Percentiles rank a stretch among this genome's conserved stretches.
Conservation (phyloP, 2,888 invertebrate species). For the Antheraea assamensis region DNA sequence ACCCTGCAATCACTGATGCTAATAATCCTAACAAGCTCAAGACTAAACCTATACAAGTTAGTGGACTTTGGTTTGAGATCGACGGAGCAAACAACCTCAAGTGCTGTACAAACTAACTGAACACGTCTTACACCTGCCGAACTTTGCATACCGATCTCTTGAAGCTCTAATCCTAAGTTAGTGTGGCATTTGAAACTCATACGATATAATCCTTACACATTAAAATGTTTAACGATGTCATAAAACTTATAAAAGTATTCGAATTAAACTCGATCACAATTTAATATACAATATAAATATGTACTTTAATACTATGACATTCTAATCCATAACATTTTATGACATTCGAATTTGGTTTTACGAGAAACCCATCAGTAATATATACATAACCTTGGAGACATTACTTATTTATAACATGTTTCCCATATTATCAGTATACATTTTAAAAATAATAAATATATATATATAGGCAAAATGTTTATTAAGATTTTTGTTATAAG, state of each 20-base stretch:
- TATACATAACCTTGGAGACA: background rate
- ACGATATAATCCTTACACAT: background rate
- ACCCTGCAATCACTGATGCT: constrained; percentile 62
- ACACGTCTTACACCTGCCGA: constrained; percentile 57
- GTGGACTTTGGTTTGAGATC: constrained; percentile 57
- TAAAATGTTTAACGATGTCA: constrained; percentile 4
- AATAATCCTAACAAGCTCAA: constrained; percentile 50
- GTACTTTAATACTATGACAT: constrained; percentile 8
- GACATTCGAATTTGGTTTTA: background rate
- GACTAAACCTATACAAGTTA: constrained; percentile 52
- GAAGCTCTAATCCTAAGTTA: constrained; percentile 25
- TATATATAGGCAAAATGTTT: background rate
- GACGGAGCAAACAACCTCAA: constrained; percentile 60
- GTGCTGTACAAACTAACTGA: constrained; percentile 48
- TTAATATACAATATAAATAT: background rate
- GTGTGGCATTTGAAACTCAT: background rate
- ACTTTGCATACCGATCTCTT: constrained; percentile 49
- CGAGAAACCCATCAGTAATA: background rate
- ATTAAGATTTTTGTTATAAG: constrained; percentile 7
- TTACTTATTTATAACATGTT: background rate
- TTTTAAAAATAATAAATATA: background rate
- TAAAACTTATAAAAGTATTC: constrained; percentile 21
- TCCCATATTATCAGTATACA: background rate
- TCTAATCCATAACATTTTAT: background rate
- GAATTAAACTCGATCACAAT: constrained; percentile 23